Base-by-base conservation (phyloP, 2,888 invertebrate species). In the Drosophila pseudotalamancana region DNA sequence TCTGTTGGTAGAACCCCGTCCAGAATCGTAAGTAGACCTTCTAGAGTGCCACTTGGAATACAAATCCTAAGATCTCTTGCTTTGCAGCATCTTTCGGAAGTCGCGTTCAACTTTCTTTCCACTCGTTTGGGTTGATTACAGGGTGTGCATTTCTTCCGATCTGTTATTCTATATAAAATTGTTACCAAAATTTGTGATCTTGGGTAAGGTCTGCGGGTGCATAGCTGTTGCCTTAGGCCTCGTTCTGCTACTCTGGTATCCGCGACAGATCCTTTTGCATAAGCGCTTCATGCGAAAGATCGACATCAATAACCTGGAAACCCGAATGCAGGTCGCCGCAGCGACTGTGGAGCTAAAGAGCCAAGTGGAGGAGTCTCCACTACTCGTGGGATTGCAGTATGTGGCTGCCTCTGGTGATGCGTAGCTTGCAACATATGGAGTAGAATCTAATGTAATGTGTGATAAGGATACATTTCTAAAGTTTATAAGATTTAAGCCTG, bases 1-100 rank as follows among this genome's bases (percentile, higher is more conserved):
- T 88, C 92, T 97, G 18, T 92, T 94, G 23, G 88, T 96, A 4
- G 94, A 94, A 55, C 94, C 95, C 0, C 93, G 93, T 55, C 88
- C 92, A 0, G 92, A 93, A 57, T 92, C 91, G 96, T 96, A 91
- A 94, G 37, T 23, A 1, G 5, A 18, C 0, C 6, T 16, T 9
- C 3, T 11, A 25, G n/a, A 12, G 6, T 16, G 0, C 11, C 9
- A 6, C 6, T 6, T 2, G 0, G 18, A n/a, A 9, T 19, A 1
- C n/a, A n/a, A 12, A 21, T 27, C 23, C 8, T 3, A 4, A 16
- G 12, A 9, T 6, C 11, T 18, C 3, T 9, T 6, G 0, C 9
- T 25, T 62, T 66, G 0, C 40, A 90, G 89, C 4, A 40, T 80
- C 6, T 89, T 80, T 35, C 80, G 77, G 2, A 78, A 71, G 8